Base-by-base conservation (phyloP, 2,113 vertebrate species). In the Oncorhynchus masou region DNA sequence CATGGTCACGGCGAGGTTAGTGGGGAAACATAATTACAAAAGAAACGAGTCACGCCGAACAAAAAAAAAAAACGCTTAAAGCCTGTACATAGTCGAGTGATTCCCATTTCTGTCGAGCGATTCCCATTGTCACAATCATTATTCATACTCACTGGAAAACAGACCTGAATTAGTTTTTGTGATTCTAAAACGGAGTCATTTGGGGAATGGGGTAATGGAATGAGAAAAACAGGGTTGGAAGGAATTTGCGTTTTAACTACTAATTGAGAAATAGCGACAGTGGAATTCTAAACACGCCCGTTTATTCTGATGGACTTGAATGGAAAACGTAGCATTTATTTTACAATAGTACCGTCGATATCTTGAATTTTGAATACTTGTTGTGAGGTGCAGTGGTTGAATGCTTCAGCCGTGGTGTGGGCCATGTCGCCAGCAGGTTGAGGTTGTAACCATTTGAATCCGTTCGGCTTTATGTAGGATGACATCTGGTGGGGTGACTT, bases 41-140 rank as follows among this genome's bases (percentile, higher is more conserved):
- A 62, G 91, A 62, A 92, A 80, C 88, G 86, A 92, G 90, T 88
- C 92, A 90, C 91, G 92, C 93, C 88, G 83, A 92, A 92, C 89
- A 87, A 92, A 94, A 92, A 87, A 92, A 94, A 92, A 88, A 89
- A 80, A 80, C 71, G 89, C 91, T 91, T 76, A 81, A 84, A 92
- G 91, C 87, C 87, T 87, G 86, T 88, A 79, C 77, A 88, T 89
- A 90, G 87, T 85, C 60, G 83, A 85, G 88, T 87, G 84, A 89
- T 89, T 57, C 19, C 65, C 11, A 25, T 54, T 54, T 16, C 51
- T 54, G 16, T 54, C 4, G 51, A 54, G 51, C 67, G 15, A 68
- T 13, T 89, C 85, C 87, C 89, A 90, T 91, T 90, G 91, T 92
- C 91, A 86, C 81, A 88, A 80, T 86, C 89, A 92, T 92, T 93